Base-by-base conservation (phyloP, 2,888 invertebrate species). In the Eupithecia subumbrata region DNA sequence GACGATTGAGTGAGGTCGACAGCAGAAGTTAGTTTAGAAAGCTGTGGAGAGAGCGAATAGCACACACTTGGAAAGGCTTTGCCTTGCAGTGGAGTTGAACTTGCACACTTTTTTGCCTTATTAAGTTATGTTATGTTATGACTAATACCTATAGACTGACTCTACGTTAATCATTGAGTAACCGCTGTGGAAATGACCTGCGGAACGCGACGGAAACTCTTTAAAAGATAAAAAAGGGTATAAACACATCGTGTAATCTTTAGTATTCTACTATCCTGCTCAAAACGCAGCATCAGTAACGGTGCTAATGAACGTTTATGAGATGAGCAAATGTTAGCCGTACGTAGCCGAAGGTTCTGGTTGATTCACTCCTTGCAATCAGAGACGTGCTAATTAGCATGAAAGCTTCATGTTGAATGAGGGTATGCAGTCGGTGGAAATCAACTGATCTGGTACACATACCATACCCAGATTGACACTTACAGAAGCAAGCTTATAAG, bases 231-330 rank as follows among this genome's bases (percentile, higher is more conserved):
- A 25, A 25, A 56, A 56, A 56, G 11, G 11, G 52, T 56, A 22
- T 22, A 8, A n/a, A 1, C 18, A 52, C n/a, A 52, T 12, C 60
- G 0, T 14, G 3, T 5, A 56, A 12, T 60, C 22, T 60, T 25
- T 45, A 34, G 16, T 64, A 18, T 30, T 34, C 74, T 69, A 45
- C 9, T 71, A 66, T 72, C 48, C 67, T 70, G 64, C 1, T 34
- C 18, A 66, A 22, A 74, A 77, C 37, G 48, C 56, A 63, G 72
- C 76, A 56, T 34, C 79, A 76, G 78, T 80, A 80, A 79, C 80
- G 71, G 78, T 84, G 80, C 78, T 84, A 84, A 83, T 79, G 73
- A 77, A 71, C 64, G 71, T 74, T 72, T 71, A 81, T 80, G 79
- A 75, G 80, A 78, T 81, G 78, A 69, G 75, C 74, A 77, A 78